These are phyloP conservation scores for Morone chrysops DNA, from an alignment of 2,113 vertebrate genomes.

Conservation along the genomic window DNA sequence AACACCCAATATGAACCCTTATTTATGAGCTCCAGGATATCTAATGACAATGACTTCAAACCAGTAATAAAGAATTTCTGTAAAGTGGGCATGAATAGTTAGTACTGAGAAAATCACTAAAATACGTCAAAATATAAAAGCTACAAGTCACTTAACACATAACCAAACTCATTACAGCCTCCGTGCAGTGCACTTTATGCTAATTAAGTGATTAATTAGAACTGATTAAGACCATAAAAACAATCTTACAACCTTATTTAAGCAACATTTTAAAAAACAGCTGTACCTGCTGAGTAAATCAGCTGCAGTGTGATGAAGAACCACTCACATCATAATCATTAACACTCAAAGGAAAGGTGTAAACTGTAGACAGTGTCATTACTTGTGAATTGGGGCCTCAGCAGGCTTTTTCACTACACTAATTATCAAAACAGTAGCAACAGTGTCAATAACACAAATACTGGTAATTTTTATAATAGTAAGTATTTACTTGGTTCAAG, in stretches of 20 bases:
- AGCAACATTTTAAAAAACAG: not conserved
- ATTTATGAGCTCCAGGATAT: not conserved
- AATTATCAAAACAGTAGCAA: constrained; percentile 23
- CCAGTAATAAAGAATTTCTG: not conserved
- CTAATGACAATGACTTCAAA: not conserved
- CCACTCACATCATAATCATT: not conserved
- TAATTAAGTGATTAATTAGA: constrained; percentile 25
- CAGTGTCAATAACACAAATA: not conserved
- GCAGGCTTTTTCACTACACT: not conserved
- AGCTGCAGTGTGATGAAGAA: not conserved
- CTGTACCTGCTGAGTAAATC: constrained; percentile 17
- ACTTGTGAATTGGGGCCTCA: not conserved
- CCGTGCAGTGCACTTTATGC: not conserved
- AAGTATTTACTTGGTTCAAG: not conserved
- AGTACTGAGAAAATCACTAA: not conserved
- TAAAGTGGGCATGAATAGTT: not conserved
- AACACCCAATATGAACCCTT: not conserved
- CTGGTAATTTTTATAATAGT: not conserved
- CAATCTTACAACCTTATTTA: not conserved
- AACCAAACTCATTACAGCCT: not conserved
- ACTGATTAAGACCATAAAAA: not conserved
- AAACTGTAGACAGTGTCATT: not conserved
- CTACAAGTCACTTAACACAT: not conserved
- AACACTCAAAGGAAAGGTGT: not conserved
- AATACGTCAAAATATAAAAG: constrained; percentile 8